phyloP scores from a whole-genome alignment of 37 sponge, comb jelly and placozoan genomes.

The Cliona cf. orientalis region DNA sequence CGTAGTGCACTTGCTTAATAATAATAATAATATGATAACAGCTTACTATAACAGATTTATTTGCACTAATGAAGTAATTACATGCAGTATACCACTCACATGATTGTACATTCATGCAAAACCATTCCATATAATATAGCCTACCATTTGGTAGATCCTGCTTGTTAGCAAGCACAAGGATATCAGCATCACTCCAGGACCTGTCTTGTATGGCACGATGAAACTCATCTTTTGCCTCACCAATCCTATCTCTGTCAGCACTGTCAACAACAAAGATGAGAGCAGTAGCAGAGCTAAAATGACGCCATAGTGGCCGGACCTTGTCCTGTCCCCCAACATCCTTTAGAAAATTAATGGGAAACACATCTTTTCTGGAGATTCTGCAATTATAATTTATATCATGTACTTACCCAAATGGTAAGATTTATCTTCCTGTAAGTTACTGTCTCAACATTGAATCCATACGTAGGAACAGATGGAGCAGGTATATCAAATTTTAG shows the following conservation, averaged over 20 bases:
- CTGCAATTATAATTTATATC: not conserved
- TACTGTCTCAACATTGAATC: constrained; percentile 50
- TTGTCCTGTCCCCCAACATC: constrained; percentile 99
- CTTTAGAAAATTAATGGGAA: constrained; percentile 46
- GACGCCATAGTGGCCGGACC: constrained; percentile 96
- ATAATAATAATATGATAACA: too few relatives aligned
- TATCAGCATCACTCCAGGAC: constrained; percentile 92
- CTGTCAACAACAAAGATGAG: constrained; percentile 98
- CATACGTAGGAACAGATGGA: constrained; percentile 60
- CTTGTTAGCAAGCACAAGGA: constrained; percentile 97
- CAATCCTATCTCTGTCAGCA: constrained; percentile 93
- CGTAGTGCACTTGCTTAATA: too few relatives aligned
- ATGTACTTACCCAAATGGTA: constrained; percentile 76
- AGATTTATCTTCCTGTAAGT: constrained; percentile 21
- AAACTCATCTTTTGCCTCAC: constrained; percentile 94
- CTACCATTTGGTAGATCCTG: constrained; percentile 95
- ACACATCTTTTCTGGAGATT: not conserved
- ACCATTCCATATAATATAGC: constrained; percentile 3
- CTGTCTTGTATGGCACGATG: constrained; percentile 94
- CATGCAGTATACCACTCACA: too few relatives aligned
- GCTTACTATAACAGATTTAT: too few relatives aligned
- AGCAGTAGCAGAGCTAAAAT: constrained; percentile 97
- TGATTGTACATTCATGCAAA: too few relatives aligned
- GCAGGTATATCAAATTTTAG: too few relatives aligned
- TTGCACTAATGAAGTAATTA: too few relatives aligned